Evolutionary conservation across 2,113 vertebrate species (phyloP), one percentile per base, ranked within the genome.

Genomic region (Cyanoliseus patagonus): DNA sequence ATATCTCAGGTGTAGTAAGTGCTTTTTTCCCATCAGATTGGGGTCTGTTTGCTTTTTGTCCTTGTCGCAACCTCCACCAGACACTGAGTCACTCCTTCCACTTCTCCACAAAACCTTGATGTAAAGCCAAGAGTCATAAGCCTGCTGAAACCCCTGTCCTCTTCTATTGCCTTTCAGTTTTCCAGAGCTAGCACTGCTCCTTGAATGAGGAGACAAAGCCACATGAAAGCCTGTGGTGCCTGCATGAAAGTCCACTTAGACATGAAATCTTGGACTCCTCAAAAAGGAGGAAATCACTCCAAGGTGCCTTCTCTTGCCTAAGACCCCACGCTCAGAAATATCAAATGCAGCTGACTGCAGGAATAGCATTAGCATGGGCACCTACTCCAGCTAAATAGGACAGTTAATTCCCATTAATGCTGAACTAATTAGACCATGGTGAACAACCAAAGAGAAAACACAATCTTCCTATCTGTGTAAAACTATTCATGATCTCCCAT

Each of bases 341-440:
- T 23, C 80, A n/a, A 13, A 39, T 39, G 55, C 64, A 86, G 33
- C 67, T 77, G n/a, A 17, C n/a, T 78, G 44, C 47, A 62, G 62
- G 82, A 62, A 81, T 37, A 89, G 30, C 51, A 33, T 73, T 41
- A 85, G 10, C 62, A 42, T 11, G n/a, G 61, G 47, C 83, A 95
- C 52, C 88, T 91, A 44, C 52, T 82, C 55, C 83, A 66, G 80
- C 83, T 92, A 94, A 93, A 86, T 84, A 86, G 88, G 92, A 81
- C 92, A 89, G 37, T 92, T 82, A 95, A 87, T 96, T 94, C 91
- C 94, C 91, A 83, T 96, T 95, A 95, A 92, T 69, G 62, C 66
- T 87, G 88, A 69, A 41, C 86, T 94, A 94, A 94, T 96, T 96
- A 95, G 69, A 93, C 80, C 90, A 68, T 6, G 28, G 74, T 72